A percentile compares a stretch with the other conserved stretches of the same genome.
phyloP scores from a whole-genome alignment of 2,797 vertebrate species.

The Craterocephalus amniculus region DNA sequence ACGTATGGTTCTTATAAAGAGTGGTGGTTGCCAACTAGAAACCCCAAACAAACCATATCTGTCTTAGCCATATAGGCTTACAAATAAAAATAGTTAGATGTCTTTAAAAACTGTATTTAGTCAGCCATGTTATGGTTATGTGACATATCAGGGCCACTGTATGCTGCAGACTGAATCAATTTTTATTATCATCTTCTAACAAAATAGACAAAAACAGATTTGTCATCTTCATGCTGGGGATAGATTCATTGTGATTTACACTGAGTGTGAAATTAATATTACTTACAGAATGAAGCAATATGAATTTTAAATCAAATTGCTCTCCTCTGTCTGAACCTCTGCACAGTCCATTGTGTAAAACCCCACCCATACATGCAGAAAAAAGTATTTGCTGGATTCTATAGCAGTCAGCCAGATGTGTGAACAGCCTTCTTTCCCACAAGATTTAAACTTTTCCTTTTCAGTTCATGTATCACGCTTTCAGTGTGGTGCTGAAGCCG shows the following conservation, averaged over 20 bases:
- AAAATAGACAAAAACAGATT: conserved; percentile 1
- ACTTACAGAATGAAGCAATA: conserved; percentile 27
- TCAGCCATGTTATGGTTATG: neutral
- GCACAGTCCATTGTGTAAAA: conserved; percentile 32
- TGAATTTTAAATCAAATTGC: conserved; percentile 13
- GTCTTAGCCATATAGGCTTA: neutral
- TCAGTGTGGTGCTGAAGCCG: conserved; percentile 55
- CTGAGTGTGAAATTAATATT: too few species aligned
- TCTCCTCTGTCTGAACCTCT: conserved; percentile 30
- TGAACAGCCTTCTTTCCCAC: conserved; percentile 71
- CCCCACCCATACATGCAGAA: conserved; percentile 42
- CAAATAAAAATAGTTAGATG: neutral
- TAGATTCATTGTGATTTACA: neutral
- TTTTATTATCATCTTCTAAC: conserved; percentile 7
- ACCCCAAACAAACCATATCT: neutral
- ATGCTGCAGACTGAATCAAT: neutral
- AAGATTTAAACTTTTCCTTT: conserved; percentile 67
- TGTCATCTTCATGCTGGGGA: neutral
- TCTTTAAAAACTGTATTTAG: neutral
- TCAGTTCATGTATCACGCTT: conserved; percentile 62
- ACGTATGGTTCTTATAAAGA: neutral
- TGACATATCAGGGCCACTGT: neutral
- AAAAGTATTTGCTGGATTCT: conserved; percentile 48
- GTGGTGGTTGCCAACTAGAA: neutral
- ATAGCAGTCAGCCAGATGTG: conserved; percentile 72